Base-by-base conservation (phyloP, 2,113 vertebrate species). In the Pseudonaja textilis region DNA sequence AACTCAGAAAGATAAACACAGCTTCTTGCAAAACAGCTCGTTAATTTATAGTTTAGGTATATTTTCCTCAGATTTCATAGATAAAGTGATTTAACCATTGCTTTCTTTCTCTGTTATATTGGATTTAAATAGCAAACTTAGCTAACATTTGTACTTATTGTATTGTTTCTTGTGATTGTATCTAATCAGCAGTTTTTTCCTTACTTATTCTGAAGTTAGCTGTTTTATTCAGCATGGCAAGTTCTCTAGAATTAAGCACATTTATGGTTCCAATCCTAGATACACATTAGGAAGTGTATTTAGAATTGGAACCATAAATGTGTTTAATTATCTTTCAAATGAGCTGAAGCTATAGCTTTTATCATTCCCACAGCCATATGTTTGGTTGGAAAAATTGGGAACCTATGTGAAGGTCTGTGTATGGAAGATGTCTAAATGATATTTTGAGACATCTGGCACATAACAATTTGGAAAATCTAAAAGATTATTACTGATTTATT, bases 401-500 rank as follows among this genome's bases (percentile, higher is more conserved):
- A 39, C 74, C 34, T 81, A 22, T 42, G 34, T 22, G 74, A 81
- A 39, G 74, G 74, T 42, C 69, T 81, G 1, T 81, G 22, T 39
- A 39, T 39, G 14, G 86, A 52, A 52, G 14, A 52, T 52, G 5
- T 18, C 50, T 87, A 96, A 96, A 97, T 95, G 94, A 25, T 95
- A 85, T 96, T 96, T 96, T 88, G 93, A 96, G 95, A 95, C 94
- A 89, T 91, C 34, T 90, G 29, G 69, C 95, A 90, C 94, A 92
- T 95, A 96, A 95, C 93, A 93, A 95, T 92, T 95, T 94, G 96
- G 59, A 95, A 91, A 89, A 93, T 93, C 59, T 94, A 95, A 94
- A 94, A 93, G 95, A 94, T 93, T 91, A 95, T 89, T 94, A 93
- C 89, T 96, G 93, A 96, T 96, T 89, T 93, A 95, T 96, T 97